A percentile compares a stretch with the other conserved stretches of the same genome.
Conservation (phyloP, 2,888 invertebrate genomes). For the Enoplolaimus lenunculus region DNA sequence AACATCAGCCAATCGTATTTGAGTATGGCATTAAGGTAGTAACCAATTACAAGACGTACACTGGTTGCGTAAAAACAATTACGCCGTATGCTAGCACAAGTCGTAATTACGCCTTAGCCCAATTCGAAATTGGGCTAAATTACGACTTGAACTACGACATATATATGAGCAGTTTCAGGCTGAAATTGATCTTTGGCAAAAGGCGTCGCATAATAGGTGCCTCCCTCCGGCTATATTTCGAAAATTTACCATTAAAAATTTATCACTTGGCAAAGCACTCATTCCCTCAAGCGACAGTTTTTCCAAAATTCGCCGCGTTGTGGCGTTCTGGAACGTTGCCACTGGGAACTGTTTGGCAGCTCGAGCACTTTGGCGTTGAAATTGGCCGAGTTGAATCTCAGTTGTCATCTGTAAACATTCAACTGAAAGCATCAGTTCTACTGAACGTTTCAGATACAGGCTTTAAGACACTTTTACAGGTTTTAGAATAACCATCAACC, state of each 20-base stretch:
- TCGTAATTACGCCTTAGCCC: too few species aligned
- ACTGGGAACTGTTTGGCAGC: slow-evolving; percentile 37
- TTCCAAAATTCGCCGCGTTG: slow-evolving; percentile 28
- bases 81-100: too few species aligned
- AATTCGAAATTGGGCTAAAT: too few species aligned
- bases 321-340: slow-evolving; percentile 21
- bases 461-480: not conserved
- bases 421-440: not conserved
- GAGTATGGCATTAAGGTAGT: too few species aligned
- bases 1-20: too few species aligned
- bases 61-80: too few species aligned
- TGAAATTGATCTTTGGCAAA: too few species aligned
- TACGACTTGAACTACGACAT: too few species aligned
- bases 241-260: slow-evolving; percentile 29
- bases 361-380: slow-evolving; percentile 32
- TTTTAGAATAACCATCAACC: not conserved
- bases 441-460: not conserved
- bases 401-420: slow-evolving; percentile 26
- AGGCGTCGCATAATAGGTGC: too few species aligned
- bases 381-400: slow-evolving; percentile 26
- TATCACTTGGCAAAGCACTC: slow-evolving; percentile 30
- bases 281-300: slow-evolving; percentile 33
- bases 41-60: too few species aligned
- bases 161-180: too few species aligned
- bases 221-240: too few species aligned